Evolutionary conservation across 1,140 invertebrate genomes (phyloP).

Genomic region (Dryas iulia): DNA sequence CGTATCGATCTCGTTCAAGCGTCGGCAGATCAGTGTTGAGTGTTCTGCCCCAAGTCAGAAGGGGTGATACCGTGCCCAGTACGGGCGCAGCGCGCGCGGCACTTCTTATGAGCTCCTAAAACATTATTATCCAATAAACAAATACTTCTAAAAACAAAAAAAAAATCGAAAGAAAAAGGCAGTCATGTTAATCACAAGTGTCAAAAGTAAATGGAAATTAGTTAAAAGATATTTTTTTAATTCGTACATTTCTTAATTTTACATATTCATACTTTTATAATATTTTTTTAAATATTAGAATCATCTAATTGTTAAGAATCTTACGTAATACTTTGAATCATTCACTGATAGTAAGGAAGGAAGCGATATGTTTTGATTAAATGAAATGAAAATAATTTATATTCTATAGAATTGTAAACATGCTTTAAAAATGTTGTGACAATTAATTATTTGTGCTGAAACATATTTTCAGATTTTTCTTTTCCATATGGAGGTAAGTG

Average conservation of each 20-base stretch:
- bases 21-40: slow-evolving; percentile 69
- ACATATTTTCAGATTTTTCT: too few relatives aligned
- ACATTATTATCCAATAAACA: slow-evolving; percentile 6
- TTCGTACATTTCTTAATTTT: background rate
- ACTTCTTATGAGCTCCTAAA: slow-evolving; percentile 63
- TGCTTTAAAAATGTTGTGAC: too few relatives aligned
- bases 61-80: slow-evolving; percentile 73
- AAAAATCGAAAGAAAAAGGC: background rate
- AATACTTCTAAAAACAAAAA: background rate
- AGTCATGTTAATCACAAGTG: background rate
- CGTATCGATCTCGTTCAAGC: slow-evolving; percentile 54
- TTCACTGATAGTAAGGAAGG: background rate
- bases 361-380: too few relatives aligned
- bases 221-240: too few relatives aligned
- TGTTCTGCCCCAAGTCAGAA: slow-evolving; percentile 72
- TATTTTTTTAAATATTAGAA: too few relatives aligned
- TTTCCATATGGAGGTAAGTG: too few relatives aligned
- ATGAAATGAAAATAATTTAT: too few relatives aligned
- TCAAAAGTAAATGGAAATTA: background rate
- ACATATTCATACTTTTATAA: too few relatives aligned
- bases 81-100: slow-evolving; percentile 71
- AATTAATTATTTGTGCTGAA: too few relatives aligned
- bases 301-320: too few relatives aligned
- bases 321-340: background rate
- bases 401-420: too few relatives aligned